Percentiles rank a stretch among this genome's conserved stretches.
phyloP scores from a whole-genome alignment of 2,113 vertebrate species.

The Anhinga rufa region DNA sequence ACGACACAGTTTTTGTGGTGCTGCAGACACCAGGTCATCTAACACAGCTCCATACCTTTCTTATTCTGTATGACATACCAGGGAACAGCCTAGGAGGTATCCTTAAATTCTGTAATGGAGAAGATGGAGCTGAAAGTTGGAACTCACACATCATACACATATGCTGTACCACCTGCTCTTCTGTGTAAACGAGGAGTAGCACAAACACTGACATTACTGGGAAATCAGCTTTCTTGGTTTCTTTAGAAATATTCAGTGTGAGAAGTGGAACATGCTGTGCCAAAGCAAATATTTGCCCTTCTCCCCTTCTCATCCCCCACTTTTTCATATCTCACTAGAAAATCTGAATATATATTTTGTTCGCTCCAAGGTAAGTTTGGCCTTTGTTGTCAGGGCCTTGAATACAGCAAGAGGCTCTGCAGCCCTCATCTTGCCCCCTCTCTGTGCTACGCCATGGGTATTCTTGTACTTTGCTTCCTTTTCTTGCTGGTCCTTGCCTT shows the following conservation, averaged over 20 bases:
- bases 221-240: not conserved
- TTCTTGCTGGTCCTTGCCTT: not conserved
- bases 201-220: not conserved
- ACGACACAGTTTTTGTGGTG: not conserved
- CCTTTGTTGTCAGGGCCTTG: not conserved
- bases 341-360: not conserved
- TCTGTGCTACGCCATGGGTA: rapidly evolving
- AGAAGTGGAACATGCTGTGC: not conserved
- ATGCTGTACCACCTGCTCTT: not conserved
- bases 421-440: not conserved
- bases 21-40: not conserved
- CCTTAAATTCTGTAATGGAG: not conserved
- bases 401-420: not conserved
- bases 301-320: not conserved
- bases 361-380: not conserved
- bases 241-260: not conserved
- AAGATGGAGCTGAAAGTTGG: not conserved
- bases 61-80: not conserved
- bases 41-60: not conserved
- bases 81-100: not conserved
- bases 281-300: not conserved
- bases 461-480: not conserved
- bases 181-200: not conserved
- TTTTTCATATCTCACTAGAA: not conserved
- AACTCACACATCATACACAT: not conserved